Conservation (phyloP, 2,797 vertebrate species). For the Salmo trutta region DNA sequence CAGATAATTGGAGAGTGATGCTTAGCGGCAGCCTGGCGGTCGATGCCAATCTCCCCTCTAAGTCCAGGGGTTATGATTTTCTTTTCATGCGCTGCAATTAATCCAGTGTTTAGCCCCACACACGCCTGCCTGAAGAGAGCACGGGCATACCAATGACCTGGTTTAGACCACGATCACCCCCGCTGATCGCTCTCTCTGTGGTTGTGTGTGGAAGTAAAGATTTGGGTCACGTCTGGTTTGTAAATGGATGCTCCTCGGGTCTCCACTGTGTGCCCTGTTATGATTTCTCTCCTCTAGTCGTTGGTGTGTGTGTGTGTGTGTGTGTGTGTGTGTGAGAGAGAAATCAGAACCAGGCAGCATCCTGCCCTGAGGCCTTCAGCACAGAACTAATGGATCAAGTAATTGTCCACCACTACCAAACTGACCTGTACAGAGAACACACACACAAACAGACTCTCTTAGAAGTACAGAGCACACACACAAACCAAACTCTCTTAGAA, state of each 20-base stretch:
- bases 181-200: conserved; percentile 37
- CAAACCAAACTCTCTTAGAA: background rate
- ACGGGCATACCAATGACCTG: conserved; percentile 76
- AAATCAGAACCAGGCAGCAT: background rate
- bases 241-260: conserved; percentile 6
- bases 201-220: conserved; percentile 1
- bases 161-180: conserved; percentile 56
- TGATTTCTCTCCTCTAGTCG: background rate
- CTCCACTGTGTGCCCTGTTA: background rate
- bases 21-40: conserved; percentile 69
- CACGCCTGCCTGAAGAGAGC: conserved; percentile 52
- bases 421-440: conserved; percentile 30
- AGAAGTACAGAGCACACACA: background rate
- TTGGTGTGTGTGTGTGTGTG: background rate
- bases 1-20: conserved; percentile 74
- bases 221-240: background rate
- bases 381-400: conserved; percentile 17
- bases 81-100: conserved; percentile 76
- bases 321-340: background rate
- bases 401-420: conserved; percentile 30
- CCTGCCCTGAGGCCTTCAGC: background rate
- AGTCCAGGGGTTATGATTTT: conserved; percentile 75
- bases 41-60: conserved; percentile 72
- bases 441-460: background rate
- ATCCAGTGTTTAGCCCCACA: conserved; percentile 69